These are phyloP conservation scores for Gymnothorax reevesii DNA, from an alignment of 2,797 vertebrate genomes.

Conservation along the genomic window DNA sequence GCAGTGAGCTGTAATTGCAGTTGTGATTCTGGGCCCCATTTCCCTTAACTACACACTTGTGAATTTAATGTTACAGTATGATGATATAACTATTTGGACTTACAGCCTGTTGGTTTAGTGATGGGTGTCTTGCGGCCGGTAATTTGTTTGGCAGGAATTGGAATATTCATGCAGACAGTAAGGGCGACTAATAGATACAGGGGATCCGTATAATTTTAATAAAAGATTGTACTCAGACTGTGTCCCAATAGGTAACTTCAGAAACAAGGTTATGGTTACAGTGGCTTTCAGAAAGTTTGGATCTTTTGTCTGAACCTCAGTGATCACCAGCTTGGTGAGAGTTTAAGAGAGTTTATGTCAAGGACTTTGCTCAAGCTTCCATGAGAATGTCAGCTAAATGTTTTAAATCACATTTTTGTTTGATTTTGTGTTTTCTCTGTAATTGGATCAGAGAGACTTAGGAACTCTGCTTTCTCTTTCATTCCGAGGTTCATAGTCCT, in stretches of 20 bases:
- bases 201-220: background rate
- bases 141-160: background rate
- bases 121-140: background rate
- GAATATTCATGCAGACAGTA: background rate
- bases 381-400: background rate
- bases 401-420: background rate
- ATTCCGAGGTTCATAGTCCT: constrained; percentile 51
- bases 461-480: constrained; percentile 47
- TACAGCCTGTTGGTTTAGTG: background rate
- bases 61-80: background rate
- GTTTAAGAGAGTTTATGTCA: background rate
- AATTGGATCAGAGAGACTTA: constrained; percentile 46
- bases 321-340: background rate
- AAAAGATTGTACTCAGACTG: background rate
- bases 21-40: too few relatives aligned
- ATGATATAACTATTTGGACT: background rate
- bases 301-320: background rate
- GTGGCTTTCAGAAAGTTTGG: background rate
- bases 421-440: constrained; percentile 42
- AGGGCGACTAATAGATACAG: background rate
- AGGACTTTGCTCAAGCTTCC: background rate
- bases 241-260: background rate
- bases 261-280: background rate
- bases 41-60: too few relatives aligned
- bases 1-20: too few relatives aligned